A percentile compares a stretch with the other conserved stretches of the same genome.
These are phyloP conservation scores for Eupristina koningsbergeri DNA, from an alignment of 1,140 invertebrate species.

Conservation along the genomic window DNA sequence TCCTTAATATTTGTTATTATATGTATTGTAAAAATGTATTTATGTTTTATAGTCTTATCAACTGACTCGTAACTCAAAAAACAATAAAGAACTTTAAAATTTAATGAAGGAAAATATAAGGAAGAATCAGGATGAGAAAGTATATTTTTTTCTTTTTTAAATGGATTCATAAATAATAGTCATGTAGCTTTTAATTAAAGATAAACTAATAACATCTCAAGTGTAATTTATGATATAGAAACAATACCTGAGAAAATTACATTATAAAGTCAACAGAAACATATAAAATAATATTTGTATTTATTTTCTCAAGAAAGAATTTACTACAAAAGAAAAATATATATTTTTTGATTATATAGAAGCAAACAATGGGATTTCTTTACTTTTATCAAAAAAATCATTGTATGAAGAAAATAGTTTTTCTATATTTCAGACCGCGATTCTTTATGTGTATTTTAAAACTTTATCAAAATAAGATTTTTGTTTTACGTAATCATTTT, in stretches of 20 bases:
- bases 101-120: background rate
- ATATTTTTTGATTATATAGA: background rate
- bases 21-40: background rate
- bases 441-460: background rate
- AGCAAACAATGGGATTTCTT: background rate
- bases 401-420: background rate
- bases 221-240: background rate
- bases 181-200: constrained; percentile 14
- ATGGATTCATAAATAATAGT: constrained; percentile 19
- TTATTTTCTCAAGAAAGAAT: background rate
- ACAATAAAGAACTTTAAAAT: background rate
- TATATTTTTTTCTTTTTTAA: background rate
- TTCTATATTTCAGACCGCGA: background rate
- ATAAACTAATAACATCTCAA: constrained; percentile 7
- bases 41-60: background rate
- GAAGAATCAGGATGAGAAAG: background rate
- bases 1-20: background rate
- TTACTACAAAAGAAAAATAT: background rate
- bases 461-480: background rate
- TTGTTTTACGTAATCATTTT: constrained; percentile 14
- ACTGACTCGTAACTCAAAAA: background rate
- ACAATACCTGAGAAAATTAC: constrained; percentile 11
- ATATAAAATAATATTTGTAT: background rate
- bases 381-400: background rate
- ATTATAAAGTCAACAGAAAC: constrained; percentile 4